Conservation (phyloP, 2,113 vertebrate genomes). For the Puma concolor region DNA sequence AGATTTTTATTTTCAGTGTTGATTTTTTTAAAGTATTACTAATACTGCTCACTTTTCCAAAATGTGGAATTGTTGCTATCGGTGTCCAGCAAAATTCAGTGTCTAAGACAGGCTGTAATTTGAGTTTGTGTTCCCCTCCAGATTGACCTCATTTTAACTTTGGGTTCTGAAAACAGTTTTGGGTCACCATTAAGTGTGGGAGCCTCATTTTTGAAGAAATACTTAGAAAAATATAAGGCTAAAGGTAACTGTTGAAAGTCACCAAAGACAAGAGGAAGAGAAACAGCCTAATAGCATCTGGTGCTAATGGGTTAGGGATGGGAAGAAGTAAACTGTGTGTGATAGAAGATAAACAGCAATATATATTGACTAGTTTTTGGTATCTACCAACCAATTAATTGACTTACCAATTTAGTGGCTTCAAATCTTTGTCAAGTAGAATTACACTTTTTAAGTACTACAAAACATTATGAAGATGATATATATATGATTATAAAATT, state of each 20-base stretch:
- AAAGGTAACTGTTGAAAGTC: not conserved
- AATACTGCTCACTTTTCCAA: not conserved
- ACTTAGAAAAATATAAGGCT: not conserved
- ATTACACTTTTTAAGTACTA: not conserved
- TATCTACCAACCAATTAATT: not conserved
- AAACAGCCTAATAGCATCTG: not conserved
- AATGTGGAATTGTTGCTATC: not conserved
- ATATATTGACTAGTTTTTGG: not conserved
- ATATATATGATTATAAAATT: too few relatives aligned
- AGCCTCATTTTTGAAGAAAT: not conserved
- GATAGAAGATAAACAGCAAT: not conserved
- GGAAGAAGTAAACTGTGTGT: too few relatives aligned
- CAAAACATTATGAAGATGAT: not conserved
- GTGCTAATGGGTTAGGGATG: not conserved
- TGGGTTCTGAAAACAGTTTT: not conserved
- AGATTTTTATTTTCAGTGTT: not conserved
- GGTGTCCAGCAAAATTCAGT: not conserved
- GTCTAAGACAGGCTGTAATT: not conserved
- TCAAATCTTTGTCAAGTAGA: constrained; percentile 24
- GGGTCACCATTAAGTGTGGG: not conserved
- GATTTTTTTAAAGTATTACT: not conserved
- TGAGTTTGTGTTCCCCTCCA: not conserved
- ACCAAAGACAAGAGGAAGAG: not conserved
- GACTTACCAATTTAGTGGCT: not conserved
- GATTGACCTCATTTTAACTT: not conserved